Evolutionary conservation across 2,888 invertebrate genomes (phyloP), one percentile per base, ranked within the genome.

Genomic region (Drosophila silvestris): DNA sequence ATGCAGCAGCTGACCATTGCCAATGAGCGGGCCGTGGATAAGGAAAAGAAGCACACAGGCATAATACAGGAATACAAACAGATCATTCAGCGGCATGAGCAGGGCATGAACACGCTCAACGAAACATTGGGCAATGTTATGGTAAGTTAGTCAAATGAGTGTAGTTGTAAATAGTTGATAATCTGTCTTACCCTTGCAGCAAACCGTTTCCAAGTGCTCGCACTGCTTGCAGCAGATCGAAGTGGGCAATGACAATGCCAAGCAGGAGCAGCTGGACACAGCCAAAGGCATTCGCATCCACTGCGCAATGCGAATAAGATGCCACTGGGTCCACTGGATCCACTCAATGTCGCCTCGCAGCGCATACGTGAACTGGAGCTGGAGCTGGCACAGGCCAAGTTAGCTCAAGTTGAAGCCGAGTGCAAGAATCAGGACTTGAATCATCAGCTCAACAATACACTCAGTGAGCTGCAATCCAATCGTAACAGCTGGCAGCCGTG

Each of bases 381-480:
- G 70, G 99, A 99, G 91, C 94, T 99, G 82, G 99, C 99, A 4
- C 98, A 98, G 93, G 98, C 99, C 0, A 99, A 99, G 93, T 94
- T 99, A 80, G 98, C 98, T 0, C 97, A 99, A 81, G 99, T 99
- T 7, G 99, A 99, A 94, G 97, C 98, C 1, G 98, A 99, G 94
- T 99, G 99, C 94, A 96, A 96, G 92, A 98, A 98, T 93, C 99
- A 99, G 95, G 97, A 98, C 93, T 94, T 99, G 77, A 97, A 97
- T 47, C 99, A 99, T 94, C 97, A 98, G 91, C 94, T 99, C 64
- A 96, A 96, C 90, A 95, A 97, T 0, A 96, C 97, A 0, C 95
- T 97, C 57, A 95, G 96, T 66, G 98, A 98, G 93, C 94, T 97
- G 77, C 96, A 96, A 91, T 91, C 91, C 35, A 93, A 73, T 85